These are phyloP conservation scores for Aspidiotus destructor DNA, from an alignment of 2,888 invertebrate species.

Conservation along the genomic window DNA sequence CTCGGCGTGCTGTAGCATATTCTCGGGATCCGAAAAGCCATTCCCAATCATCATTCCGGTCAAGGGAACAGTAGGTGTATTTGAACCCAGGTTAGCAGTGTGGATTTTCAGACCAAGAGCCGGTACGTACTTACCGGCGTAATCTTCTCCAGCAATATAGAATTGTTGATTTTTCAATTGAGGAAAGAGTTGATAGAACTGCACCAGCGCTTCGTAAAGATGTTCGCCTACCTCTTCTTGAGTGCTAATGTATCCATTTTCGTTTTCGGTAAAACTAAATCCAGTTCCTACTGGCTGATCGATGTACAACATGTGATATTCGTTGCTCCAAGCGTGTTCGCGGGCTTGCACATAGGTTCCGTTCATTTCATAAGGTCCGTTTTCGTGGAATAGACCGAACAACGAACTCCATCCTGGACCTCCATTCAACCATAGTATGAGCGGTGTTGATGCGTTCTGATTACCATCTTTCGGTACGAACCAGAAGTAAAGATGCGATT, in stretches of 20 bases:
- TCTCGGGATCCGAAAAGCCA: conserved; percentile 12
- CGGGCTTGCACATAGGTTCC: too few relatives aligned
- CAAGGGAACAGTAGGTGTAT: neutral
- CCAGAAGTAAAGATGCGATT: too few relatives aligned
- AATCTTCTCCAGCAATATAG: conserved; percentile 13
- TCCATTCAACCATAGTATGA: too few relatives aligned
- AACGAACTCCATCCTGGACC: too few relatives aligned
- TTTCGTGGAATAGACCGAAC: too few relatives aligned
- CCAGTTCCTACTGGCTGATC: too few relatives aligned
- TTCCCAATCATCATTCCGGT: conserved; percentile 14
- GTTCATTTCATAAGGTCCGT: too few relatives aligned
- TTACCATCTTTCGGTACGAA: too few relatives aligned
- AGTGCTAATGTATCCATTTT: neutral
- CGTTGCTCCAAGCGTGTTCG: too few relatives aligned
- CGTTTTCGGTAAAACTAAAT: conserved; percentile 5
- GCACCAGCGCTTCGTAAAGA: conserved; percentile 1
- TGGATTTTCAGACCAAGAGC: neutral
- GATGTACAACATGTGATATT: too few relatives aligned
- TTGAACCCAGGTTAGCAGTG: neutral
- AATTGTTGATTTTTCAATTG: neutral
- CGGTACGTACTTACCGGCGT: conserved; percentile 11
- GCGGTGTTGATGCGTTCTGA: too few relatives aligned
- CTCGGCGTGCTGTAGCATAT: neutral
- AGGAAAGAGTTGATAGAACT: conserved; percentile 1
- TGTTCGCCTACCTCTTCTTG: conserved; percentile 2